phyloP scores from a whole-genome alignment of 2,113 vertebrate species.

The Raphicerus campestris region DNA sequence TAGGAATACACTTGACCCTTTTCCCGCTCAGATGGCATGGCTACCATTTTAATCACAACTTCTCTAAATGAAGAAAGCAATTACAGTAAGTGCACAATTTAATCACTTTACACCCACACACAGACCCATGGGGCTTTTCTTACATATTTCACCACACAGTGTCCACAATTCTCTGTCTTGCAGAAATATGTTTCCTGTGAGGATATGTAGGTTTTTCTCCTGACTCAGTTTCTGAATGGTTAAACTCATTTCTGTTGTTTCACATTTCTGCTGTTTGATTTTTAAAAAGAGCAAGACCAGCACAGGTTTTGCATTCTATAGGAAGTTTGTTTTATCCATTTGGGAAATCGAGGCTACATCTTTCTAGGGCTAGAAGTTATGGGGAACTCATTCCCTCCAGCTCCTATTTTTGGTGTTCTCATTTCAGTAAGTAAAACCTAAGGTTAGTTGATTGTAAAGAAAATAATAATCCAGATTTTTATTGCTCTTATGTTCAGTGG shows the following conservation, averaged over 20 bases:
- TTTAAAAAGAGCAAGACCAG: not conserved
- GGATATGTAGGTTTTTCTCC: not conserved
- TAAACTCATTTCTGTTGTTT: conserved; percentile 8
- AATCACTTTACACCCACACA: conserved; percentile 43
- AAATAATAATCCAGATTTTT: not conserved
- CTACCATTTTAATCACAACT: conserved; percentile 48
- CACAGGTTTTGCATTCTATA: not conserved
- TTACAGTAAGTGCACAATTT: conserved; percentile 61
- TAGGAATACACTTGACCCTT: conserved; percentile 32
- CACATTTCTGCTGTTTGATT: not conserved
- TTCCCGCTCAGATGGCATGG: not conserved
- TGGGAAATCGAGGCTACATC: not conserved
- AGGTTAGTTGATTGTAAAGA: conserved; percentile 1
- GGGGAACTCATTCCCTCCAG: not conserved
- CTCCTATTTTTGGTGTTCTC: not conserved
- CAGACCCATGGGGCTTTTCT: conserved; percentile 16
- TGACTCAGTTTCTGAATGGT: not conserved
- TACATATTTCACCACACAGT: conserved; percentile 29
- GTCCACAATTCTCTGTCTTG: not conserved
- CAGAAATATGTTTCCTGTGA: not conserved
- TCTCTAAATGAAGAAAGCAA: conserved; percentile 58
- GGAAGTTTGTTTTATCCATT: conserved; percentile 8
- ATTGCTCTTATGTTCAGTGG: not conserved
- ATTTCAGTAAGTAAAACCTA: conserved; percentile 15
- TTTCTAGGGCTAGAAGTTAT: not conserved